Evolutionary conservation across 2,888 invertebrate genomes (phyloP).

Genomic region (Mantis religiosa): DNA sequence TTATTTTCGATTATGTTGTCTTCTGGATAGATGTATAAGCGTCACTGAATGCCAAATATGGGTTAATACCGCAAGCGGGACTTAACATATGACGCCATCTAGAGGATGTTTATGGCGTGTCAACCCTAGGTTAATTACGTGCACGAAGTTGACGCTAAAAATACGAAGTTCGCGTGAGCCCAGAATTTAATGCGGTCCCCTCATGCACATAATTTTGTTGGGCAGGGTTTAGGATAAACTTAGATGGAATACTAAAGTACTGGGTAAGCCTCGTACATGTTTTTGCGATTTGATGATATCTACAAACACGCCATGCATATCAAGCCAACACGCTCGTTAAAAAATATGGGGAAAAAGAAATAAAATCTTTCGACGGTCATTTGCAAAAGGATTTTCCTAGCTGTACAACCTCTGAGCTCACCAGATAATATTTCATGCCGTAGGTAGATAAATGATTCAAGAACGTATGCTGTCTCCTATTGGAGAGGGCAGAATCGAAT

Average conservation of each 20-base stretch:
- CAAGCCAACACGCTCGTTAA: neutral
- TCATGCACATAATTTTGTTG: neutral
- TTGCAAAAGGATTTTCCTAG: no score
- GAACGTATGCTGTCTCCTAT: no score
- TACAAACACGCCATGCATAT: neutral
- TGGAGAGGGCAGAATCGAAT: no score
- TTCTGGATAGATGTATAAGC: no score
- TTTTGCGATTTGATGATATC: neutral
- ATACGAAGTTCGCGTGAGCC: neutral
- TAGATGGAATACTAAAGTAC: neutral
- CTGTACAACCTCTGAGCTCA: no score
- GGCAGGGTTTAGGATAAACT: neutral
- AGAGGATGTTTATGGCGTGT: neutral
- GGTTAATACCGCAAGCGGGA: no score
- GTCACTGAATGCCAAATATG: no score
- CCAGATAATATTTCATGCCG: no score
- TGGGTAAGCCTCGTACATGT: neutral
- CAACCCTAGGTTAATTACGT: neutral
- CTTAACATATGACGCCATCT: neutral
- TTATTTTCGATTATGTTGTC: no score
- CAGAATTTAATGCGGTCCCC: neutral
- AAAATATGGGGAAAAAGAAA: no score
- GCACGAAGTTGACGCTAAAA: neutral
- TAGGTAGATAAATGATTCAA: no score
- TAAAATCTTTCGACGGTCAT: no score